phyloP scores from a whole-genome alignment of 2,888 invertebrate species.

The Diogma glabrata region DNA sequence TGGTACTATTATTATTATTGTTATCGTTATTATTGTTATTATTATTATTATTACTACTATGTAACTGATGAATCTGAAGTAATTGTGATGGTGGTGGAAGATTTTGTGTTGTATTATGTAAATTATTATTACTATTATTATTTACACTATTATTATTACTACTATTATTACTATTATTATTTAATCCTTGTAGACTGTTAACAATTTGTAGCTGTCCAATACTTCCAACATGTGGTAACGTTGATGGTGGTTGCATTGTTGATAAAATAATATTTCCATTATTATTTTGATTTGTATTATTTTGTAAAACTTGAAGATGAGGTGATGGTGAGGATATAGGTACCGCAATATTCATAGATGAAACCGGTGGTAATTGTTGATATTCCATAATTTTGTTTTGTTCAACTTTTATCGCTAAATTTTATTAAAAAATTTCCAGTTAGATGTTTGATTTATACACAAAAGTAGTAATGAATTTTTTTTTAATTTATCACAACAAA shows the following conservation, averaged over 20 bases:
- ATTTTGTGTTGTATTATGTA: conserved; percentile 12
- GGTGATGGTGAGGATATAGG: conserved; percentile 27
- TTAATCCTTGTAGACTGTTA: conserved; percentile 29
- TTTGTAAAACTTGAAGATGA: conserved; percentile 17
- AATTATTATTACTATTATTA: conserved; percentile 17
- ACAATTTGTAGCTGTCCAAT: conserved; percentile 33
- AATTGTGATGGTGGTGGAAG: conserved; percentile 16
- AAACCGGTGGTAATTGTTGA: conserved; percentile 33
- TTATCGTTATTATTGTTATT: conserved; percentile 18
- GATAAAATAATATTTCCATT: conserved; percentile 26
- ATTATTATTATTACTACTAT: conserved; percentile 7
- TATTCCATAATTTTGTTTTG: conserved; percentile 33
- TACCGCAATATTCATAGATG: conserved; percentile 29
- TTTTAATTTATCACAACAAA: conserved; percentile 2
- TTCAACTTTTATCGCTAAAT: conserved; percentile 5
- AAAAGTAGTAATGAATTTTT: not conserved
- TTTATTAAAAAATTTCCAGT: not conserved
- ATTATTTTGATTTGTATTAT: conserved; percentile 15
- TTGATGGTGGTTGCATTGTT: conserved; percentile 27
- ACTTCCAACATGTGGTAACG: conserved; percentile 31
- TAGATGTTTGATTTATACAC: not conserved
- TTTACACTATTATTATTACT: conserved; percentile 20
- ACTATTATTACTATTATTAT: conserved; percentile 25
- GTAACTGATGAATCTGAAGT: conserved; percentile 13
- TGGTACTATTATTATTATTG: conserved; percentile 15